phyloP scores from a whole-genome alignment of 1,140 invertebrate genomes.

The Trypoxylus dichotomus region DNA sequence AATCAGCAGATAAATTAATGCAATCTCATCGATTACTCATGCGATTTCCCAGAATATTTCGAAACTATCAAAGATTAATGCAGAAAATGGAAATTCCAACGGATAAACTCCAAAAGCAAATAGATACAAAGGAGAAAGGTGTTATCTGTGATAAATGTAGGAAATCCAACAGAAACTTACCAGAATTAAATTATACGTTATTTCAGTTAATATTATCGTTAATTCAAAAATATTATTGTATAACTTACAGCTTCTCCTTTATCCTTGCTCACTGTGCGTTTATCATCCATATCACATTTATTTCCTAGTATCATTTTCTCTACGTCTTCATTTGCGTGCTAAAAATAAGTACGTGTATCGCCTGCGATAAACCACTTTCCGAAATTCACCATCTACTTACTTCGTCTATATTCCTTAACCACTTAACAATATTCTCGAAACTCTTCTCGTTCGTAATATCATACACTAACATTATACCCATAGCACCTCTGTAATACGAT shows the following conservation, averaged over 20 bases:
- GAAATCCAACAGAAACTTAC: too few species aligned
- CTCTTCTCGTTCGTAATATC: slow-evolving; percentile 98
- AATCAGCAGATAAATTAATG: too few species aligned
- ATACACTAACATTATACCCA: slow-evolving; percentile 99
- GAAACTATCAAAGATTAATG: too few species aligned
- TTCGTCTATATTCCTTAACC: slow-evolving; percentile 98
- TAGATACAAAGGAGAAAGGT: too few species aligned
- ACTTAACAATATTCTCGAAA: slow-evolving; percentile 98
- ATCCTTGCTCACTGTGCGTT: slow-evolving; percentile 89
- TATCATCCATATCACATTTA: slow-evolving; percentile 99
- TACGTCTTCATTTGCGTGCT: slow-evolving; percentile 99
- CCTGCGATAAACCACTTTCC: background rate
- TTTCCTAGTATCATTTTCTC: slow-evolving; percentile 99
- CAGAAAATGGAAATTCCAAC: too few species aligned
- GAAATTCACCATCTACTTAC: slow-evolving; percentile 51
- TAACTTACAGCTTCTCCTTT: slow-evolving; percentile 80
- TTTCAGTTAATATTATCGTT: too few species aligned
- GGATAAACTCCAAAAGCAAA: too few species aligned
- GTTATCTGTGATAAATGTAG: too few species aligned
- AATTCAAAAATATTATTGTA: background rate
- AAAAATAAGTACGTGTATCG: slow-evolving; percentile 44
- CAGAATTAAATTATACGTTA: background rate
- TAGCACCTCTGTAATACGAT: slow-evolving; percentile 95
- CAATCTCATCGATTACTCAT: too few species aligned
- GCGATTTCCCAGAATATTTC: too few species aligned